Evolutionary conservation across 2,888 invertebrate species (phyloP).

Genomic region (Cybosia mesomella): DNA sequence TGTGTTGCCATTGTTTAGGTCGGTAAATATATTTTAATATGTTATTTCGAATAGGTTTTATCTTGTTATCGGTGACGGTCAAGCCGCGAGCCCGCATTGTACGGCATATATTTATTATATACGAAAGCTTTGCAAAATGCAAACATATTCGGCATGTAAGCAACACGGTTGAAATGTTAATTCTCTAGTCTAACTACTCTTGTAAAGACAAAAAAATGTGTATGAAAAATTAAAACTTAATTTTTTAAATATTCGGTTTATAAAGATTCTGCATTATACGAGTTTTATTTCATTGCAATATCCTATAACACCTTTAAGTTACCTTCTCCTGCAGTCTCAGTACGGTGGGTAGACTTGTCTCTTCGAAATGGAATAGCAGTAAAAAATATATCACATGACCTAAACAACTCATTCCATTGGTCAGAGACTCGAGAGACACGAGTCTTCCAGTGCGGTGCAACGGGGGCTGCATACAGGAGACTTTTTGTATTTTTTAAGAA

Average conservation of each 20-base stretch:
- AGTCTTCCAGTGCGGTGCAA: too few species aligned
- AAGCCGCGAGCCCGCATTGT: conserved; percentile 51
- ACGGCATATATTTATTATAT: conserved; percentile 60
- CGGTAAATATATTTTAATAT: conserved; percentile 65
- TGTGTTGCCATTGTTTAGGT: conserved; percentile 84
- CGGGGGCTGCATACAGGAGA: too few species aligned
- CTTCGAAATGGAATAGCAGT: too few species aligned
- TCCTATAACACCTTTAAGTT: neutral
- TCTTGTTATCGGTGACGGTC: conserved; percentile 66
- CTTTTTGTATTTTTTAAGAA: too few species aligned
- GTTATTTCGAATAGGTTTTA: conserved; percentile 69
- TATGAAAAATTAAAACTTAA: conserved; percentile 80
- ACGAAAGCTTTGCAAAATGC: conserved; percentile 72
- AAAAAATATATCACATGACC: too few species aligned
- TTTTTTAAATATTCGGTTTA: conserved; percentile 84
- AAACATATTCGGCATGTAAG: conserved; percentile 70
- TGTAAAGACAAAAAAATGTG: conserved; percentile 83
- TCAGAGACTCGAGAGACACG: too few species aligned
- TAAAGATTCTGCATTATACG: conserved; percentile 81
- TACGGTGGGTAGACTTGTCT: too few species aligned
- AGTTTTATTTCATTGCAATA: conserved; percentile 64
- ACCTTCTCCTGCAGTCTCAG: neutral
- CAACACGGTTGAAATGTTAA: conserved; percentile 80
- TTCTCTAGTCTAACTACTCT: conserved; percentile 85
- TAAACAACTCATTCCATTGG: too few species aligned